A percentile compares a stretch with the other conserved stretches of the same genome.
These are phyloP conservation scores for Stenodema calcarata DNA, from an alignment of 2,888 invertebrate species.

Conservation along the genomic window DNA sequence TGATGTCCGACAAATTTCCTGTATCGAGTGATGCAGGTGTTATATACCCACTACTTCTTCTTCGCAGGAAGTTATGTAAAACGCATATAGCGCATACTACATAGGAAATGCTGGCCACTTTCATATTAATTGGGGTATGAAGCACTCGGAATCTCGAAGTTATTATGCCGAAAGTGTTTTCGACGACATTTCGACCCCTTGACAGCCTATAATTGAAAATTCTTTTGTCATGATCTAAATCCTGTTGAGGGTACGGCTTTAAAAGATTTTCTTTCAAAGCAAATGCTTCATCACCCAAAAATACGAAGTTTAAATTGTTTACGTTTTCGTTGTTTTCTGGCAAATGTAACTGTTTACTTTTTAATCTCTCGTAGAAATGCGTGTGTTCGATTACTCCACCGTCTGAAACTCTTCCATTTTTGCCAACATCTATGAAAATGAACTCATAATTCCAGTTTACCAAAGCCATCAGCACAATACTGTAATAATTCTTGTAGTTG, in stretches of 20 bases:
- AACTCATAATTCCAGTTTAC: slow-evolving; percentile 44
- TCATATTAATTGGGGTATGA: slow-evolving; percentile 20
- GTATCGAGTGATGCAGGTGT: slow-evolving; percentile 9
- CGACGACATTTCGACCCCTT: slow-evolving; percentile 15
- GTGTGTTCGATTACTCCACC: slow-evolving; percentile 34
- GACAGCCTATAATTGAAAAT: slow-evolving; percentile 35
- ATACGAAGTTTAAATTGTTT: slow-evolving; percentile 38
- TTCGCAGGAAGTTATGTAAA: slow-evolving; percentile 39
- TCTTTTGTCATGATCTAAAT: slow-evolving; percentile 23
- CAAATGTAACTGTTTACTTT: slow-evolving; percentile 31
- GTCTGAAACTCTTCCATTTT: slow-evolving; percentile 47
- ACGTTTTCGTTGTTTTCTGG: slow-evolving; percentile 42
- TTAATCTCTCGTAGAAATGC: slow-evolving; percentile 40
- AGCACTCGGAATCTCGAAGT: slow-evolving; percentile 14
- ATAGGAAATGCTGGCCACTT: slow-evolving; percentile 37
- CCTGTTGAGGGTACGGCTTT: slow-evolving; percentile 36
- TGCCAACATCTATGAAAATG: slow-evolving; percentile 43
- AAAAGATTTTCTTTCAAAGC: slow-evolving; percentile 22
- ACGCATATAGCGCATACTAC: slow-evolving; percentile 7
- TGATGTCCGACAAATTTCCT: slow-evolving; percentile 13
- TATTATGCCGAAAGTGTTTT: slow-evolving; percentile 31
- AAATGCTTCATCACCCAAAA: slow-evolving; percentile 45
- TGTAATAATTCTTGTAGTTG: slow-evolving; percentile 54
- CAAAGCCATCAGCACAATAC: slow-evolving; percentile 53
- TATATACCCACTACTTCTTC: slow-evolving; percentile 15